Evolutionary conservation across 2,888 invertebrate genomes (phyloP), one percentile per base, ranked within the genome.

Genomic region (Oligia latruncula): DNA sequence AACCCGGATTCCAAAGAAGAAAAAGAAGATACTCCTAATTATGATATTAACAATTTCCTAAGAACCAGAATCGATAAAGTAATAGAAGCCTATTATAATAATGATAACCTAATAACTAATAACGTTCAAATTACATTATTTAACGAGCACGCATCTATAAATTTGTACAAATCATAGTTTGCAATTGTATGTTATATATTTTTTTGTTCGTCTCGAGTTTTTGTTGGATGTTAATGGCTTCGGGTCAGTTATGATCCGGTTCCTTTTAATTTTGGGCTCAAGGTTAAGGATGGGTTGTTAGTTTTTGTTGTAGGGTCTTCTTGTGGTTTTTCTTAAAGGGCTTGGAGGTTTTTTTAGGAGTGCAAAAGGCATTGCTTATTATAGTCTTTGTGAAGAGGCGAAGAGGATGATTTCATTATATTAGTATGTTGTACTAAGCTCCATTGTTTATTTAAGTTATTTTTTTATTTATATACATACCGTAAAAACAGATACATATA

Each of bases 191-290:
- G 70, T 80, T 80, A 65, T 68, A 66, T 68, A 64, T 68, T 84
- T 89, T 89, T 89, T 87, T 83, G 71, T 74, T 46, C 40, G 62
- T 82, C 75, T 81, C 29, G 40, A 64, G 29, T 89, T 89, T 88
- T 89, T 88, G 73, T 77, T 65, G 11, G 46, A 9, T 60, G 73
- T 67, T 88, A 88, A 88, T 89, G 78, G 49, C 70, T 74, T 79
- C 58, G 78, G 86, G 78, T 83, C 82, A 84, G 17, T 35, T 74
- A 2, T 66, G 68, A 88, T 88, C 89, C 88, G 89, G 88, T 86
- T 80, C 70, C 78, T 78, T 71, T 77, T 68, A 64, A 55, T 58
- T 67, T 80, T 71, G 43, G 46, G 58, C 58, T 70, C 88, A 88
- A 89, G 89, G 89, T 77, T 64, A 71, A 46, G 8, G 71, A 72